Evolutionary conservation across 2,797 vertebrate species (phyloP), one percentile per base, ranked within the genome.

Genomic region (Silurus lanzhouensis): DNA sequence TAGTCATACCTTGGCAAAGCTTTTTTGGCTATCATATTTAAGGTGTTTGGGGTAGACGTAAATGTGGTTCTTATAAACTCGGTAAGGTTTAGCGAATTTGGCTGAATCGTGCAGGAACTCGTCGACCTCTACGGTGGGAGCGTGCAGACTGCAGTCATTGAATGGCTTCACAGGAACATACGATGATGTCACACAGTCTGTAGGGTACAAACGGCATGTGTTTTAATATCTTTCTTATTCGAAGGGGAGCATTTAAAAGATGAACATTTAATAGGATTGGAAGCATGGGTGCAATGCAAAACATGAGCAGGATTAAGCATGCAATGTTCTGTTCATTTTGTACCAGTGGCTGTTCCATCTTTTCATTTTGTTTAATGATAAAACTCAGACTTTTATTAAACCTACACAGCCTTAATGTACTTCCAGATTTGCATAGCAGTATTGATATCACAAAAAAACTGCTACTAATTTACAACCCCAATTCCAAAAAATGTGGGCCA

Each of bases 41-140:
- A 99, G 97, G 90, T 99, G 98, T 89, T 95, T 98, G n/a, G 98
- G 98, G 87, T 99, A 99, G 55, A 99, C 89, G 19, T 99, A 99
- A 91, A 99, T 95, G 93, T 99, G 98, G 94, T 99, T 99, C 92
- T 95, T 97, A 93, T 99, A 99, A 61, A 96, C 96, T 84, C 96
- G 95, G 83, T 98, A 96, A 14, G 97, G 97, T 82, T 96, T 97
- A 22, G 96, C 97, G 86, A 96, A 97, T 93, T 96, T 98, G 61
- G 96, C 96, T 75, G 96, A 96, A 89, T 98, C 96, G 81, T 97
- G 97, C 79, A 97, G 93, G 91, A 99, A 98, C 91, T 99, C 98
- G 82, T 99, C 98, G 85, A 99, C 95, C 91, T 99, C 98, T 86
- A 99, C 94, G 0, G 97, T 98, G 1, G 98, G 95, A 9, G 92